A percentile compares a stretch with the other conserved stretches of the same genome.
phyloP scores from a whole-genome alignment of 2,113 vertebrate species.

The Bucco capensis region DNA sequence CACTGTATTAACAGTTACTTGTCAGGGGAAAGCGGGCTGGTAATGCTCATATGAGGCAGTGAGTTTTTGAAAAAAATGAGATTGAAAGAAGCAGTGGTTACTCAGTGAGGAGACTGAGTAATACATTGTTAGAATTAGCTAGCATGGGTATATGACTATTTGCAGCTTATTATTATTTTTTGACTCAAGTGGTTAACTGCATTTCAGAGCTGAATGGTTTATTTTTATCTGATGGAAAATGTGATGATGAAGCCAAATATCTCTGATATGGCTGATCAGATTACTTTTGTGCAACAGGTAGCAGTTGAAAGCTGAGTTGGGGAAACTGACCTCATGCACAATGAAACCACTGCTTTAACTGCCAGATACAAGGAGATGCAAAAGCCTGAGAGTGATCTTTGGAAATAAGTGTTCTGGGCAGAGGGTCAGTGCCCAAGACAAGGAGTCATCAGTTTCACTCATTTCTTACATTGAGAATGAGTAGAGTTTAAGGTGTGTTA shows the following conservation, averaged over 20 bases:
- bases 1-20: fast-evolving
- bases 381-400: neutral
- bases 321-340: neutral
- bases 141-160: neutral
- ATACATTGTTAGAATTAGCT: neutral
- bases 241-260: neutral
- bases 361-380: neutral
- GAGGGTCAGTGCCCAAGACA: neutral
- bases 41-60: neutral
- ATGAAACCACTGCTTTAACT: neutral
- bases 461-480: neutral
- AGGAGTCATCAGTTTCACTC: neutral
- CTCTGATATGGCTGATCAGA: neutral
- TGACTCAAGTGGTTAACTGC: neutral
- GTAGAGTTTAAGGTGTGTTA: neutral
- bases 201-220: neutral
- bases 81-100: neutral
- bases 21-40: neutral
- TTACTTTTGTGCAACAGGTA: neutral
- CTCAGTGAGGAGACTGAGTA: neutral
- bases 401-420: neutral
- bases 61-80: neutral
- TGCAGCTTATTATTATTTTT: neutral
- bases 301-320: neutral
- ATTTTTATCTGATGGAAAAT: neutral